Evolutionary conservation across 2,888 invertebrate species (phyloP).

Genomic region (Geotrupes spiniger): DNA sequence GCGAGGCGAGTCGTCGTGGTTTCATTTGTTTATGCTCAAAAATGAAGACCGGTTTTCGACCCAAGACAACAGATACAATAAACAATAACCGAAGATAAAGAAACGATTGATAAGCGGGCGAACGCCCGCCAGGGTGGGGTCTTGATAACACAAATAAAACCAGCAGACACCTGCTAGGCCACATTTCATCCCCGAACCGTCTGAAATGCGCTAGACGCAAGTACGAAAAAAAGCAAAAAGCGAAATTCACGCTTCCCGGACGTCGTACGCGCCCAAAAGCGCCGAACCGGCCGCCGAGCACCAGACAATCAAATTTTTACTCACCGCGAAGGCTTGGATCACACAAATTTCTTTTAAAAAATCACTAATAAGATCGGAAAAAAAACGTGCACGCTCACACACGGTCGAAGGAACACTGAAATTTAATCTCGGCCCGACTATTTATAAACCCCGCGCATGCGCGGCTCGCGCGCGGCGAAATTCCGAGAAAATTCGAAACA

Average conservation of each 20-base stretch:
- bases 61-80: not conserved
- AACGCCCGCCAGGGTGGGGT: conserved; percentile 1
- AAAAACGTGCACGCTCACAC: conserved; percentile 10
- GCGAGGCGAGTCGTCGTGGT: conserved; percentile 5
- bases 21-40: conserved; percentile 22
- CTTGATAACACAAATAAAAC: not conserved
- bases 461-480: conserved; percentile 8
- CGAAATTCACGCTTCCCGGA: not conserved
- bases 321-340: conserved; percentile 3
- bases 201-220: not conserved
- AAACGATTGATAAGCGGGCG: conserved; percentile 1
- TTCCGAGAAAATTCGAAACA: conserved; percentile 6
- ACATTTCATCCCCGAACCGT: not conserved
- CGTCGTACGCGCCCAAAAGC: not conserved
- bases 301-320: not conserved
- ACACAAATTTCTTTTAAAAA: conserved; percentile 6
- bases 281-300: not conserved
- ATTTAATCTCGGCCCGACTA: conserved; percentile 29
- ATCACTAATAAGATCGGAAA: conserved; percentile 2
- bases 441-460: conserved; percentile 28
- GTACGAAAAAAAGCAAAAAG: conserved; percentile 3
- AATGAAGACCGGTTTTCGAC: conserved; percentile 21
- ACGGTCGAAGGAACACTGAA: conserved; percentile 26
- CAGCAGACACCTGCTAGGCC: conserved; percentile 1
- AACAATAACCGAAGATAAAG: conserved; percentile 4